Evolutionary conservation across 2,888 invertebrate genomes (phyloP), one percentile per base, ranked within the genome.

Genomic region (Volucella inanis): DNA sequence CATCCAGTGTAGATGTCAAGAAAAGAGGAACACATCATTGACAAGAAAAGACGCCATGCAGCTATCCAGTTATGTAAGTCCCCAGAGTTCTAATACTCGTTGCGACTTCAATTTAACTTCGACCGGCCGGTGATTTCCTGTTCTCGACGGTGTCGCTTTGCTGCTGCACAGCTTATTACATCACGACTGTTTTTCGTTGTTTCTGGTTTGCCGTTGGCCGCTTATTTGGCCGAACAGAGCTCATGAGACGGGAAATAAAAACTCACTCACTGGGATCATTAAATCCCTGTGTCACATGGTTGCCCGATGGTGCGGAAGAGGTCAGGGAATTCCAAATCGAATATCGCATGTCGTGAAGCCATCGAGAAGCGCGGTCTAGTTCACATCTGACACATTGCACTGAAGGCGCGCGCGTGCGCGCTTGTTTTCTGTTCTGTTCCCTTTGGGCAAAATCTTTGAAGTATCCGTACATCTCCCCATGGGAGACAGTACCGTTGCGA

Each of bases 261-360:
- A 80, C 65, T 65, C 80, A 71, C 79, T 62, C 75, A 70, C 79
- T 84, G 80, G 80, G 75, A 80, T 84, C 84, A 80, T 84, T 84
- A 84, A 84, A 84, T 79, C 84, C 67, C 61, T 57, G 75, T 80
- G 84, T 84, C 80, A 75, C 80, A 84, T 82, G 52, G 59, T 41
- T 76, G 14, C 52, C 41, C 49, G 47, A 18, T 43, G 3, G 45
- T 43, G n/a, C 55, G 72, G 62, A 83, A 68, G 67, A 82, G 12
- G 64, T 57, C 54, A 55, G 15, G 15, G 52, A 83, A 79, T 64
- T 82, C 55, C 71, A 54, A 31, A 31, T 61, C 41, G 50, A 64
- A 52, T 47, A 84, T 84, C 70, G 74, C 84, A 84, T 84, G 84
- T 84, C 70, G 43, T 71, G 38, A 8, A 71, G 65, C 61, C 70